Conservation (phyloP, 1,140 invertebrate species). For the Calosoma granatense region DNA sequence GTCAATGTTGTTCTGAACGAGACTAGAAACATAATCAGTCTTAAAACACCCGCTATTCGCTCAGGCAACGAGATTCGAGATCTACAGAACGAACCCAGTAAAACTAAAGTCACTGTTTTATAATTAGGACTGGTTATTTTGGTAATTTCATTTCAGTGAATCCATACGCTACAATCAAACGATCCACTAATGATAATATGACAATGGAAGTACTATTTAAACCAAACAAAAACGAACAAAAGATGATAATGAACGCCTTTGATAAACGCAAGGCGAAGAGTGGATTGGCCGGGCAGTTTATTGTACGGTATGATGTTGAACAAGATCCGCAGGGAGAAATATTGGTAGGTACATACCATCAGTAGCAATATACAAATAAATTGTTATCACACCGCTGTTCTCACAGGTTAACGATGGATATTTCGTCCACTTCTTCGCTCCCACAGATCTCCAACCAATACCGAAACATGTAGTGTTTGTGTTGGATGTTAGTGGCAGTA, state of each 20-base stretch:
- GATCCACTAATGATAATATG: conserved; percentile 18
- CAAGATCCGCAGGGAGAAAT: conserved; percentile 42
- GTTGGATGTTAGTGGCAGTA: conserved; percentile 55
- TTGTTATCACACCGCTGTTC: too few species aligned
- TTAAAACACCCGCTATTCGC: conserved; percentile 46
- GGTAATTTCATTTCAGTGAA: conserved; percentile 13
- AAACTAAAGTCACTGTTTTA: conserved; percentile 30
- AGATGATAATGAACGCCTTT: too few species aligned
- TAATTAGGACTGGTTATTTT: neutral
- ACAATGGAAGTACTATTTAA: conserved; percentile 28
- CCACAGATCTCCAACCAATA: conserved; percentile 41
- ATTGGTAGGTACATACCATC: conserved; percentile 10
- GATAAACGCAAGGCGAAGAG: conserved; percentile 29
- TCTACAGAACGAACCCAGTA: conserved; percentile 34
- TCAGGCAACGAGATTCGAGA: conserved; percentile 47
- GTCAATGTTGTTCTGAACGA: conserved; percentile 49
- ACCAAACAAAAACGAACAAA: conserved; percentile 40
- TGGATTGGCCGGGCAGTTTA: conserved; percentile 49
- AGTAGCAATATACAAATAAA: neutral
- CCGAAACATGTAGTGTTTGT: conserved; percentile 58
- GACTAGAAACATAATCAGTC: conserved; percentile 39
- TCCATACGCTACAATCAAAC: conserved; percentile 19
- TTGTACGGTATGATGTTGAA: conserved; percentile 53
- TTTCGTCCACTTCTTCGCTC: conserved; percentile 62
- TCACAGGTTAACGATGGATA: conserved; percentile 61